A percentile compares a stretch with the other conserved stretches of the same genome.
Conservation (phyloP, 2,113 vertebrate species). For the Lophura nycthemera region DNA sequence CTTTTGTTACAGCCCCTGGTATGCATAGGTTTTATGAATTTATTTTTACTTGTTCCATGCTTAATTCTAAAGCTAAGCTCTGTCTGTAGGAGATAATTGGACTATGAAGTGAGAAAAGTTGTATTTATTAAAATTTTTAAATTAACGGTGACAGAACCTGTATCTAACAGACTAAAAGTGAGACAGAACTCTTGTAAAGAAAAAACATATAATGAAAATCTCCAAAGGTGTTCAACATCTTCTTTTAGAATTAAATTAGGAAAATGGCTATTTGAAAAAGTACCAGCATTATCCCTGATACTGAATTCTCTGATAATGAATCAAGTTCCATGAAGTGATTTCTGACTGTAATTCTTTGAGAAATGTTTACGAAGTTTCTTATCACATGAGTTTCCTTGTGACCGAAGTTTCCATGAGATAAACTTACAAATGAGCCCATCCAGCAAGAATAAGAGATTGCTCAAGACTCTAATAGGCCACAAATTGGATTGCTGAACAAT, state of each 20-base stretch:
- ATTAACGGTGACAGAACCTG: background rate
- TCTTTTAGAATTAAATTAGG: background rate
- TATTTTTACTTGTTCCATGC: background rate
- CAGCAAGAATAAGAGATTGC: background rate
- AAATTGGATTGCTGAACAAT: slow-evolving; percentile 67
- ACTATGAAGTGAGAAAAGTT: background rate
- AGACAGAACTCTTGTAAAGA: background rate
- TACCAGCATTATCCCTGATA: background rate
- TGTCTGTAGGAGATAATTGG: background rate
- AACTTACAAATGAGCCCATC: slow-evolving; percentile 23
- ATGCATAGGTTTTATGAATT: background rate
- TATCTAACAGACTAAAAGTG: background rate
- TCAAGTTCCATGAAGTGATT: background rate
- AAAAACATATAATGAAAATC: background rate
- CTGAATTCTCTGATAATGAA: background rate
- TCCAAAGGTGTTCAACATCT: background rate
- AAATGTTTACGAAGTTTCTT: background rate
- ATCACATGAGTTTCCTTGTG: background rate
- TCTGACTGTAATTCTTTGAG: background rate
- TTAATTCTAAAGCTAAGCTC: background rate
- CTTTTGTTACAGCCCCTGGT: background rate
- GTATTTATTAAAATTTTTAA: background rate
- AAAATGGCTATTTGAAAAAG: background rate
- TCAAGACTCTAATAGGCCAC: slow-evolving; percentile 34
- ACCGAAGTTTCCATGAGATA: slow-evolving; percentile 31